Evolutionary conservation across 1,140 invertebrate genomes (phyloP).

Genomic region (Atopsyche davidsoni): DNA sequence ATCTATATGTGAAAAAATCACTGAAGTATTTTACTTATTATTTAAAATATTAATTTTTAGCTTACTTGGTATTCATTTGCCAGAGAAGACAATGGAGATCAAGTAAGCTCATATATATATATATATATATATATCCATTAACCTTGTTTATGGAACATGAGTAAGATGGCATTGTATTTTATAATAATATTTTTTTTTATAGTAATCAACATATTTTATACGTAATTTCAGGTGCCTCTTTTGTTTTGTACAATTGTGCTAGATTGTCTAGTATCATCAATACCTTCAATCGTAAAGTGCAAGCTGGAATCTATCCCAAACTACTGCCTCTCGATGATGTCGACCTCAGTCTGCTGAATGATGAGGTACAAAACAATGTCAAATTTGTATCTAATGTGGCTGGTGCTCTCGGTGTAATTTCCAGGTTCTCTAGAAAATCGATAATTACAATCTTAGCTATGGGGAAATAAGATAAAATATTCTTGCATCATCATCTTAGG

Average conservation of each 20-base stretch:
- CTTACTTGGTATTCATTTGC: too few species aligned
- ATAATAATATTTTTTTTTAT: background rate
- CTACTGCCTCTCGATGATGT: constrained; percentile 49
- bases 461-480: too few species aligned
- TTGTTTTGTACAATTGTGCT: constrained; percentile 67
- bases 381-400: too few species aligned
- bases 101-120: too few species aligned
- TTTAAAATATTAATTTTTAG: too few species aligned
- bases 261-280: constrained; percentile 57
- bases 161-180: background rate
- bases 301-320: constrained; percentile 47
- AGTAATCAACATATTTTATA: background rate
- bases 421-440: too few species aligned
- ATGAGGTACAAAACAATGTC: constrained; percentile 62
- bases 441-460: too few species aligned
- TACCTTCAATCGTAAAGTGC: constrained; percentile 51
- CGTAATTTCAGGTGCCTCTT: constrained; percentile 55
- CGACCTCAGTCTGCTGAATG: constrained; percentile 53
- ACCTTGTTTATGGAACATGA: constrained; percentile 1
- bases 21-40: too few species aligned
- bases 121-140: background rate
- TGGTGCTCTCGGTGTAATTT: too few species aligned
- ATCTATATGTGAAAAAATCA: too few species aligned
- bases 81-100: too few species aligned
- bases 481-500: too few species aligned